Conservation (phyloP, 2,888 invertebrate species). For the Heliconius ismenius region DNA sequence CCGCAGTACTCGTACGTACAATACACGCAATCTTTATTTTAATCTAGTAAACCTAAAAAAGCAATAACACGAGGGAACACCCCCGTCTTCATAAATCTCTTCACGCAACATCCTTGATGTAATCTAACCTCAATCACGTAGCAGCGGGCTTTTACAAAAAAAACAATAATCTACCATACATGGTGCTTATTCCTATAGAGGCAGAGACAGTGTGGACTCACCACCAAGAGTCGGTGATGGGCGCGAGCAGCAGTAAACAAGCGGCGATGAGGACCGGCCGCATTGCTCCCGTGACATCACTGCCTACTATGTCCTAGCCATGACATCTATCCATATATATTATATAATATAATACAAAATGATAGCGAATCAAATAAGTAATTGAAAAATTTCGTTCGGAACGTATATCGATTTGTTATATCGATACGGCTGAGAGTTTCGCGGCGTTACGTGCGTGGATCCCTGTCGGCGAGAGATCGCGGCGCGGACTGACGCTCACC, state of each 20-base stretch:
- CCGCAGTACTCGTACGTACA: conserved; percentile 30
- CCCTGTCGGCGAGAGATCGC: conserved; percentile 78
- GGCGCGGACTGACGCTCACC: conserved; percentile 76
- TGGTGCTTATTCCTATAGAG: conserved; percentile 8
- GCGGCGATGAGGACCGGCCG: conserved; percentile 91
- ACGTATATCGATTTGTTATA: conserved; percentile 51
- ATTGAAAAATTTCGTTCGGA: conserved; percentile 34
- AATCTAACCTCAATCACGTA: conserved; percentile 36
- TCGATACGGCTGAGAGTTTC: conserved; percentile 69
- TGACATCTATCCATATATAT: conserved; percentile 44
- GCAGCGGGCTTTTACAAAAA: conserved; percentile 30
- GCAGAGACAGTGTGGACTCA: conserved; percentile 78
- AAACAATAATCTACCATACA: conserved; percentile 17
- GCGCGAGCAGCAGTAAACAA: conserved; percentile 92
- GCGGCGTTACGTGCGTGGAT: conserved; percentile 72
- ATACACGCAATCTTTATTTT: conserved; percentile 28
- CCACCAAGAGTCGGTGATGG: conserved; percentile 94
- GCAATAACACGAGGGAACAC: conserved; percentile 32
- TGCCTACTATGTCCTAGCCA: conserved; percentile 63
- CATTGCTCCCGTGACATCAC: conserved; percentile 81
- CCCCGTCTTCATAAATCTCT: conserved; percentile 35
- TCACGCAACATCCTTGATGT: conserved; percentile 33
- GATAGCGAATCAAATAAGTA: conserved; percentile 18
- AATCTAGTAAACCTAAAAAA: conserved; percentile 34
- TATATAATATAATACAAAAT: conserved; percentile 31